phyloP scores from a whole-genome alignment of 2,113 vertebrate species.

The Neopipo cinnamomea region DNA sequence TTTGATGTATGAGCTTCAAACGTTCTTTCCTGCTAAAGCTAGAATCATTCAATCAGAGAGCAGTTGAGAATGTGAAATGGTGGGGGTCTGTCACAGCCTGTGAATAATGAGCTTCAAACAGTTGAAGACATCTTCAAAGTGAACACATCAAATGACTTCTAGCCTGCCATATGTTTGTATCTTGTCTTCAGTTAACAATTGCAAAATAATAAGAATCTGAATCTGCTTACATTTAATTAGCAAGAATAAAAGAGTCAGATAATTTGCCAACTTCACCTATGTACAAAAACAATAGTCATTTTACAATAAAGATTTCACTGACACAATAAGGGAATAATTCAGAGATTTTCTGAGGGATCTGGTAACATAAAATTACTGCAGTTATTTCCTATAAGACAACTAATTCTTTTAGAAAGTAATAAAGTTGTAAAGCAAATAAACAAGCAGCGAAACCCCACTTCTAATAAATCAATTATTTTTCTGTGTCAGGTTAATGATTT shows the following conservation, averaged over 20 bases:
- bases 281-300: neutral
- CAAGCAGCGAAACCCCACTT: rapidly evolving
- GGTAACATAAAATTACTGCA: neutral
- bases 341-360: neutral
- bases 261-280: neutral
- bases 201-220: neutral
- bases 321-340: neutral
- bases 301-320: neutral
- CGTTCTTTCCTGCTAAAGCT: neutral
- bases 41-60: neutral
- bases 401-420: neutral
- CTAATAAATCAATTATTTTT: neutral
- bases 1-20: neutral
- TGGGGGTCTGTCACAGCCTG: neutral
- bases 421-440: neutral
- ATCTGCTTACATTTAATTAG: neutral
- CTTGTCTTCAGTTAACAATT: neutral
- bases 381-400: neutral
- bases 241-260: neutral
- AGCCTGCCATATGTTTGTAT: neutral
- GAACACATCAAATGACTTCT: neutral
- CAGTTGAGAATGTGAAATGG: neutral
- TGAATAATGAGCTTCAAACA: neutral
- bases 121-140: conserved; percentile 23
- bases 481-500: neutral